Evolutionary conservation across 1,140 invertebrate species (phyloP).

Genomic region (Rhysida immarginata): DNA sequence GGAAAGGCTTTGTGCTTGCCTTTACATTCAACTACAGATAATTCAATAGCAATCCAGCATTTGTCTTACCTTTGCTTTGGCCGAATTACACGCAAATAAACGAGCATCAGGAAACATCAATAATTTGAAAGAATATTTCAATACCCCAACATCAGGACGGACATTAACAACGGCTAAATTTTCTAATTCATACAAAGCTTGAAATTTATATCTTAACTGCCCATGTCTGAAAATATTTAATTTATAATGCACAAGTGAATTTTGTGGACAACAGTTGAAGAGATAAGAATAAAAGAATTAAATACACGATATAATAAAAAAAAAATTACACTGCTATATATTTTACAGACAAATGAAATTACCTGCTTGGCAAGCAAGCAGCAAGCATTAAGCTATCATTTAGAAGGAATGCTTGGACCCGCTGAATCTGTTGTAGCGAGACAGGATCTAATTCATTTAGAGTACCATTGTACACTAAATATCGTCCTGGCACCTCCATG

Average conservation of each 20-base stretch:
- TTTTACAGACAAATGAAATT: constrained; percentile 9
- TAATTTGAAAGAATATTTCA: constrained; percentile 86
- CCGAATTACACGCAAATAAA: constrained; percentile 77
- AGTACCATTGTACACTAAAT: constrained; percentile 71
- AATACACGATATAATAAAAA: neutral
- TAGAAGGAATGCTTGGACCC: constrained; percentile 82
- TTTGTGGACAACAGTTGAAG: neutral
- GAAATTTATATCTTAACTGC: constrained; percentile 73
- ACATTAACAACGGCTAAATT: constrained; percentile 91
- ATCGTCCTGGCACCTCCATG: constrained; percentile 13
- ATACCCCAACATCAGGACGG: constrained; percentile 67
- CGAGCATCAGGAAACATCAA: constrained; percentile 85
- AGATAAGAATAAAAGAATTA: neutral
- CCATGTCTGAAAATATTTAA: constrained; percentile 39
- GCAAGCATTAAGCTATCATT: constrained; percentile 69
- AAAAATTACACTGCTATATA: neutral
- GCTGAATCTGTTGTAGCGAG: constrained; percentile 67
- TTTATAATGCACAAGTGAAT: constrained; percentile 1
- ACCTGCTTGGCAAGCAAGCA: constrained; percentile 52
- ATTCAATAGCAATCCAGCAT: too few species aligned
- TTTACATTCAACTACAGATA: neutral
- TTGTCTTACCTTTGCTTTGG: constrained; percentile 56
- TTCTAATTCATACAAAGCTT: constrained; percentile 76
- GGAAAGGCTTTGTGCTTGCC: too few species aligned
- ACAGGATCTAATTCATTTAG: constrained; percentile 74